Evolutionary conservation across 2,113 vertebrate genomes (phyloP), one percentile per base, ranked within the genome.

Genomic region (Nibea coibor): DNA sequence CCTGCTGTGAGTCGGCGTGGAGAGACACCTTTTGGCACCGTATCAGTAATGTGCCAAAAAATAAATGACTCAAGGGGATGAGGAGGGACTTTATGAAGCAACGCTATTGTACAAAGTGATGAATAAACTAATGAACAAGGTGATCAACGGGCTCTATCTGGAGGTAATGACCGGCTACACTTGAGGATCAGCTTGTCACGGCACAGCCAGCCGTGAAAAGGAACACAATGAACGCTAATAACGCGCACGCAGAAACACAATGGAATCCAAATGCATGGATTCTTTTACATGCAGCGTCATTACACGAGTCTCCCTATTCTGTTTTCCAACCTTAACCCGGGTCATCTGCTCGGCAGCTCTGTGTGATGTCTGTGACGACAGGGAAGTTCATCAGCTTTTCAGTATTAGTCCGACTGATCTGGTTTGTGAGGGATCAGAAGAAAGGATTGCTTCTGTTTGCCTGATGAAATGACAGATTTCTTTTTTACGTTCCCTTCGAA

Each of bases 111-210:
- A n/a, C 14, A 10, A 63, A 67, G 24, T 73, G 70, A 81, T 91
- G 85, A 77, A 87, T 88, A 75, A 80, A 71, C 61, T 50, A 79
- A 80, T 84, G 76, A 83, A 72, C 50, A 16, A 85, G 69, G 14
- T 76, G 82, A 88, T 83, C 91, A 57, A 90, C 84, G 67, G 5
- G 8, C 15, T 63, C 26, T 8, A 45, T 57, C 28, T 28, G 51
- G 72, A 63, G 67, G 45, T 65, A 80, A 88, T 51, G 48, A 83
- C 20, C 9, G 14, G 61, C 71, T 58, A 26, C 48, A 31, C 61
- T 74, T 24, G 24, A 81, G 77, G 31, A 57, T 69, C 3, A 0
- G 4, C 57, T 70, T 3, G 4, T 63, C 47, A 28, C 19, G 50
- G 5, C 56, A 14, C 66, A 75, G 22, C 69, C 39, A 50, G 66